phyloP scores from a whole-genome alignment of 2,113 vertebrate species.

The Myrmecobius fasciatus region DNA sequence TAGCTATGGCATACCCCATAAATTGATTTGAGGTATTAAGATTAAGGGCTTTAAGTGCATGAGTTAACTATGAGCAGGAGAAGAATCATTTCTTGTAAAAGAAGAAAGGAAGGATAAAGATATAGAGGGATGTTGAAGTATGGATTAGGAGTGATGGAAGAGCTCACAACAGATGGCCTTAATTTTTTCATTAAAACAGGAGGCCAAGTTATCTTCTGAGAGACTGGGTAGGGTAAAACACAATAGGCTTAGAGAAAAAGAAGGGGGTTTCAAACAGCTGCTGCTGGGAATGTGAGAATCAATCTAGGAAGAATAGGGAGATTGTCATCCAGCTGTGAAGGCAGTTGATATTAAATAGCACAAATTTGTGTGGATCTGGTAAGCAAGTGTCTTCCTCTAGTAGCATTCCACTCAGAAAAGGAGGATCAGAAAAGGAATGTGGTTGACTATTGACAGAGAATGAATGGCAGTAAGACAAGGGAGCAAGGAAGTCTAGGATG shows the following conservation, averaged over 20 bases:
- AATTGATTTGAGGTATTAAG: not conserved
- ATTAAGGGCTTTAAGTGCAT: not conserved
- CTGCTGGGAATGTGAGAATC: not conserved
- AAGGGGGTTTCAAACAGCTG: not conserved
- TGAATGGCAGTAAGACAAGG: not conserved
- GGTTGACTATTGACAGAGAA: not conserved
- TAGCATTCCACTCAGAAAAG: not conserved
- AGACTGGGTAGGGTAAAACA: not conserved
- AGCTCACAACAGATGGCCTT: not conserved
- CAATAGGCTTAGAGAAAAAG: not conserved
- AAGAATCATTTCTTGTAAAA: not conserved
- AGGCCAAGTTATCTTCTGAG: not conserved
- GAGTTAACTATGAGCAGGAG: not conserved
- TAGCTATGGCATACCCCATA: not conserved
- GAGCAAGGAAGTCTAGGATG: not conserved
- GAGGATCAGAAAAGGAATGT: not conserved
- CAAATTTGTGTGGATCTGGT: not conserved
- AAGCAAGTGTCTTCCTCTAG: not conserved
- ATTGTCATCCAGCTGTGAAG: not conserved
- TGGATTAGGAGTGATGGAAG: not conserved
- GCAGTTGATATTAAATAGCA: not conserved
- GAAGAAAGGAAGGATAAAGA: not conserved
- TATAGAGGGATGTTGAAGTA: not conserved
- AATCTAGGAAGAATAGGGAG: not conserved
- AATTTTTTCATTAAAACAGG: not conserved